Evolutionary conservation across 2,113 vertebrate species (phyloP).

Genomic region (Hepsetus odoe): DNA sequence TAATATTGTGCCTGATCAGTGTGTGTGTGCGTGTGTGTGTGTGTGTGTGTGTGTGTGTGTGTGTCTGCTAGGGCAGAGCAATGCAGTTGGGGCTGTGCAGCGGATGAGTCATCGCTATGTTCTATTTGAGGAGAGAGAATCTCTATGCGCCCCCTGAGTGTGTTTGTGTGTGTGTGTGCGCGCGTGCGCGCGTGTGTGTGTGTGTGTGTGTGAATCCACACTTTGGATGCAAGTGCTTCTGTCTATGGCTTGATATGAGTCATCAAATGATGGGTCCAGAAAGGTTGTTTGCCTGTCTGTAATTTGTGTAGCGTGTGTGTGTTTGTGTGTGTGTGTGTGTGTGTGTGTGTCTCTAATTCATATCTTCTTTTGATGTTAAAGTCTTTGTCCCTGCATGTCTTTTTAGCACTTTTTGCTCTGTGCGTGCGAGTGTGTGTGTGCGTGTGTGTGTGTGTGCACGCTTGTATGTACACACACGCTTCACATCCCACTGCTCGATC

Average conservation of each 20-base stretch:
- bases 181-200: not conserved
- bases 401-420: not conserved
- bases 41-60: constrained; percentile 17
- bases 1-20: constrained; percentile 10
- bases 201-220: constrained; percentile 43
- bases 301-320: constrained; percentile 23
- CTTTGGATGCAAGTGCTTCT: constrained; percentile 48
- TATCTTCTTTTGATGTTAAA: constrained; percentile 4
- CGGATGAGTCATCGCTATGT: constrained; percentile 60
- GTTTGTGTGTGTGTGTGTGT: not conserved
- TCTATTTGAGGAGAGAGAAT: constrained; percentile 61
- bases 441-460: not conserved
- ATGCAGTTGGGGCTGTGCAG: constrained; percentile 58
- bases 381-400: not conserved
- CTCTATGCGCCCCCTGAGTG: constrained; percentile 38
- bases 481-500: not conserved
- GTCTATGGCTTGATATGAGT: constrained; percentile 50
- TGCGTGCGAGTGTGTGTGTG: not conserved
- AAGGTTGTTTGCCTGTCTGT: constrained; percentile 37
- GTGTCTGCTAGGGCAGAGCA: constrained; percentile 50
- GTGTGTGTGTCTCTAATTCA: not conserved
- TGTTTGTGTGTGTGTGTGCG: constrained; percentile 23
- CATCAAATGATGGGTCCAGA: constrained; percentile 48
- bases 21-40: constrained; percentile 12
- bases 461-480: not conserved